phyloP scores from a whole-genome alignment of 2,797 vertebrate species.

The Paguma larvata region DNA sequence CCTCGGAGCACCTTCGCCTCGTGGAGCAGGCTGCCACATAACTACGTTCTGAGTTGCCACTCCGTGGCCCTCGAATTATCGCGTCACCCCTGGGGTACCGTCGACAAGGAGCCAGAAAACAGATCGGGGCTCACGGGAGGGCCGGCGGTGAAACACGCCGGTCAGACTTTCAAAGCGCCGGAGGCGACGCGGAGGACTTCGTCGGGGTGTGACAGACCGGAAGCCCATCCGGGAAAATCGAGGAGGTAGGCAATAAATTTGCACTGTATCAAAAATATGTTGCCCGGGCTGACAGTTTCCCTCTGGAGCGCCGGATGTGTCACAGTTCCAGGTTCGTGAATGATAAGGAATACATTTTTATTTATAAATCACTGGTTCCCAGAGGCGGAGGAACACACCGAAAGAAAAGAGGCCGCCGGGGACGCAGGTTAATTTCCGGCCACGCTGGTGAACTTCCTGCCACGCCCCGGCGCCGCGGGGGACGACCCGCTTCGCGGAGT shows the following conservation, averaged over 20 bases:
- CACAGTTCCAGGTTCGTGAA: neutral
- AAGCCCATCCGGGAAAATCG: constrained; percentile 7
- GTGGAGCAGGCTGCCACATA: neutral
- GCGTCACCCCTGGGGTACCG: neutral
- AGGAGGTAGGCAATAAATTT: neutral
- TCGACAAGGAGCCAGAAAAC: constrained; percentile 45
- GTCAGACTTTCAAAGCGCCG: neutral
- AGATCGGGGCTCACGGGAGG: neutral
- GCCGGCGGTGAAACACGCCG: neutral
- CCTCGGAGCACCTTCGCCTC: neutral
- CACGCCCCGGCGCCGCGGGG: too few relatives aligned
- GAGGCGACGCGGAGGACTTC: accelerated
- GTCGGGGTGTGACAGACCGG: neutral
- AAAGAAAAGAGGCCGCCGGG: neutral
- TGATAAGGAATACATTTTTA: constrained; percentile 36
- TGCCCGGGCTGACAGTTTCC: constrained; percentile 12
- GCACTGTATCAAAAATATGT: constrained; percentile 7
- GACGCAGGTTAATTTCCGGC: neutral
- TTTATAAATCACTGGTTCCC: constrained; percentile 8
- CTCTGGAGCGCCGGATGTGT: neutral
- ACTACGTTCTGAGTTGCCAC: neutral
- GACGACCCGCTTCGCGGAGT: neutral
- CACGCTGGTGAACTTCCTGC: neutral
- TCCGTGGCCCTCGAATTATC: neutral
- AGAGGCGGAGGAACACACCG: neutral